Conservation (phyloP, 2,888 invertebrate species). For the Xanthia icteritia region DNA sequence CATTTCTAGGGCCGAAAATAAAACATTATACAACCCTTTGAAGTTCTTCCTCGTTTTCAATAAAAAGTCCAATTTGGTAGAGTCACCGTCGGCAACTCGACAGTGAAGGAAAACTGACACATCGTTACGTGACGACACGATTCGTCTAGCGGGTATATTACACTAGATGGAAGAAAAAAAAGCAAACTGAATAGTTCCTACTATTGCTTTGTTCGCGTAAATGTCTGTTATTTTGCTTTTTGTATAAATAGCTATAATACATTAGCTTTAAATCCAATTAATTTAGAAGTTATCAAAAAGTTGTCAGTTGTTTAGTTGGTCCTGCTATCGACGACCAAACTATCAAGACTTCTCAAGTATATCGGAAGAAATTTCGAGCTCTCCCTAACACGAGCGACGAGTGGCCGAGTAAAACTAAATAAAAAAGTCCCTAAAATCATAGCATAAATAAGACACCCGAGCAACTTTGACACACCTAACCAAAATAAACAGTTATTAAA, state of each 20-base stretch:
- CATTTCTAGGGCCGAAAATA: conserved; percentile 16
- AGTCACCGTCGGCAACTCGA: conserved; percentile 71
- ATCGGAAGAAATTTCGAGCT: background rate
- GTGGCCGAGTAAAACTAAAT: background rate
- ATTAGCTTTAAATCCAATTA: background rate
- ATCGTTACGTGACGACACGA: conserved; percentile 85
- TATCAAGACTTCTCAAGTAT: background rate
- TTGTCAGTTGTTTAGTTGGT: background rate
- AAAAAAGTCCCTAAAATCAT: background rate
- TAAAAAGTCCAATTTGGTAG: conserved; percentile 82
- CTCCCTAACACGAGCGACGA: too few species aligned
- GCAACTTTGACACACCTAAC: background rate
- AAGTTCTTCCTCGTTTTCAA: conserved; percentile 74
- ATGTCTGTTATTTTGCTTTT: conserved; percentile 2
- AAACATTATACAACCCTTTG: conserved; percentile 30
- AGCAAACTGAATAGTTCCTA: background rate
- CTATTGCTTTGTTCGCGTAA: background rate
- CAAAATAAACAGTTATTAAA: conserved; percentile 35
- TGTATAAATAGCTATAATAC: background rate
- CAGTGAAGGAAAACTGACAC: conserved; percentile 81
- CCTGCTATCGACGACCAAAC: background rate
- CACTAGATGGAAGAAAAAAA: conserved; percentile 23
- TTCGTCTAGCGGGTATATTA: conserved; percentile 68
- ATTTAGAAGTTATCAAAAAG: background rate
- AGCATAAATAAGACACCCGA: background rate